A percentile compares a stretch with the other conserved stretches of the same genome.
Evolutionary conservation across 1,140 invertebrate genomes (phyloP).

Genomic region (Megalopta genalis): DNA sequence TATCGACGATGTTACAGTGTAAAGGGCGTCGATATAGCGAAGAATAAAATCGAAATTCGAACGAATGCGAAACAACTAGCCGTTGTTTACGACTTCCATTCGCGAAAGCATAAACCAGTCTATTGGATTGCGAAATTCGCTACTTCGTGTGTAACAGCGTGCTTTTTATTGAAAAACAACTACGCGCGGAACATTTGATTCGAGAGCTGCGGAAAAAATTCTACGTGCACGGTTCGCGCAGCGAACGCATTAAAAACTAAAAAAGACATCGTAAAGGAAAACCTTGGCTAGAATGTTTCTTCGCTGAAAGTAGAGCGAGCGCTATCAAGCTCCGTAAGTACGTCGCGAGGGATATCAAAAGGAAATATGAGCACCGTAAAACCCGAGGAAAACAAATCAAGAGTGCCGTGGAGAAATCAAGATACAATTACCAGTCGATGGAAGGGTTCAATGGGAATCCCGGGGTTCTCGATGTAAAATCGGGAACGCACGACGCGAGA

Average conservation of each 20-base stretch:
- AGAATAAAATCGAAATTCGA: no score
- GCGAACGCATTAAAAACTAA: background rate
- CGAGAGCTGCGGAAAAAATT: background rate
- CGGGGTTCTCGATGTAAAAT: background rate
- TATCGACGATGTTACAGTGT: no score
- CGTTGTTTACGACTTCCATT: no score
- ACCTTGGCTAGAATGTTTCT: background rate
- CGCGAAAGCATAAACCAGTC: no score
- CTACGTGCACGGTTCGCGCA: background rate
- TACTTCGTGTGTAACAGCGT: no score
- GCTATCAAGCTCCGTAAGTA: background rate
- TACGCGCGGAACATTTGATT: background rate
- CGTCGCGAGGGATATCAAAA: background rate
- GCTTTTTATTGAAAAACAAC: no score
- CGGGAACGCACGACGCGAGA: background rate
- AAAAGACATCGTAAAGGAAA: background rate
- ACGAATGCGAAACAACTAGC: no score
- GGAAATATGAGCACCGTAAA: background rate
- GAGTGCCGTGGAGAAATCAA: background rate
- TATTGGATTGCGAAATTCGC: no score
- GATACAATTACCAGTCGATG: conserved; percentile 2
- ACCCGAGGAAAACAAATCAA: conserved; percentile 9
- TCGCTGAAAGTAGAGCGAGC: background rate
- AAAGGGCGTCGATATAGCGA: no score
- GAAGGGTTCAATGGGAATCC: background rate